These are phyloP conservation scores for Barnardius zonarius DNA, from an alignment of 2,113 vertebrate genomes.

Conservation along the genomic window DNA sequence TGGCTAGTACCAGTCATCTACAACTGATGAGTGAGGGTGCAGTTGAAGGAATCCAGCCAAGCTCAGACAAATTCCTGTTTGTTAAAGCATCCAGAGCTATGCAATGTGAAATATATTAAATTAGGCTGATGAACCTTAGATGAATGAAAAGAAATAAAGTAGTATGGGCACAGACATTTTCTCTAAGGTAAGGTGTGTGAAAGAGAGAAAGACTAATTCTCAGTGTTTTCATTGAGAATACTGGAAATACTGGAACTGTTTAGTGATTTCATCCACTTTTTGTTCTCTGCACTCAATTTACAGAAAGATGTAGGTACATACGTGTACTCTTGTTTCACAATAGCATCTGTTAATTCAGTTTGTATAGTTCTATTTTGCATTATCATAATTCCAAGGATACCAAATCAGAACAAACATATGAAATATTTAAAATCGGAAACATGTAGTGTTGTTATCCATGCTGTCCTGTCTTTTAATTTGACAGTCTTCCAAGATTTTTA, in stretches of 20 bases:
- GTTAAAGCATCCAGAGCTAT: not conserved
- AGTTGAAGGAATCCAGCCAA: constrained; percentile 27
- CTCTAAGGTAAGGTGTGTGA: not conserved
- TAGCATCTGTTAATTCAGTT: not conserved
- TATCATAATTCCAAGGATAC: not conserved
- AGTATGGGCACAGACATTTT: not conserved
- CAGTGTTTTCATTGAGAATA: not conserved
- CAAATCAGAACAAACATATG: not conserved
- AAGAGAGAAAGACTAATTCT: not conserved
- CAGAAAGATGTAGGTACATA: not conserved
- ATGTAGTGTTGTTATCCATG: not conserved
- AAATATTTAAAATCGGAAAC: not conserved
- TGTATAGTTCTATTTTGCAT: not conserved
- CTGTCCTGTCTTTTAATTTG: not conserved
- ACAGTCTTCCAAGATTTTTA: not conserved
- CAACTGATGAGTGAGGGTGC: not conserved
- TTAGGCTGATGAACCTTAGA: not conserved
- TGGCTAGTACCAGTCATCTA: constrained; percentile 63
- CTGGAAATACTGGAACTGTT: not conserved
- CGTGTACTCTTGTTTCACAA: not conserved
- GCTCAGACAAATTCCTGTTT: constrained; percentile 29
- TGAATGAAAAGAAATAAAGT: not conserved
- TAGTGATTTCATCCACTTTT: not conserved
- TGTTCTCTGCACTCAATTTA: not conserved
- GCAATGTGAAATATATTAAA: not conserved